A percentile compares a stretch with the other conserved stretches of the same genome.
These are phyloP conservation scores for Pangasius mekongensis DNA, from an alignment of 2,797 vertebrate genomes.

Conservation along the genomic window DNA sequence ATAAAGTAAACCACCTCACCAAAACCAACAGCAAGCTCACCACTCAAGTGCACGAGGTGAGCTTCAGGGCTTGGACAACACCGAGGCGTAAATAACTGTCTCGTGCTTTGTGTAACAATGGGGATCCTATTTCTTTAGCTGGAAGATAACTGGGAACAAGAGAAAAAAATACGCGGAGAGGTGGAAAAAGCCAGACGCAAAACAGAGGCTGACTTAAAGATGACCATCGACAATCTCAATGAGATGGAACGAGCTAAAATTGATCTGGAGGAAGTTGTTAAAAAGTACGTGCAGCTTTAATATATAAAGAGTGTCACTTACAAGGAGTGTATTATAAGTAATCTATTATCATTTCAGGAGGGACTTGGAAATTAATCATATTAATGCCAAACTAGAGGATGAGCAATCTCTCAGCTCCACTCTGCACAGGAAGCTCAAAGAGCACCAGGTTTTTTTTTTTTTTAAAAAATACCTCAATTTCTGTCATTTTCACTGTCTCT, in stretches of 20 bases:
- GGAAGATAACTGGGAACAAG: conserved; percentile 76
- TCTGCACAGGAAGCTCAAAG: conserved; percentile 77
- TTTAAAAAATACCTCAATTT: neutral
- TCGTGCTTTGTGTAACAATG: neutral
- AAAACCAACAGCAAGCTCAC: conserved; percentile 76
- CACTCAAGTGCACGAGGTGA: conserved; percentile 68
- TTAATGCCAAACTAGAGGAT: conserved; percentile 77
- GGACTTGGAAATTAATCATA: conserved; percentile 78
- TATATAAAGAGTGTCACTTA: neutral
- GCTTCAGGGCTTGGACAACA: neutral
- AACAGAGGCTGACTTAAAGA: conserved; percentile 76
- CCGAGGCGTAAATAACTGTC: neutral
- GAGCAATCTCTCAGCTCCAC: conserved; percentile 77
- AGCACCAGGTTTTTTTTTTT: conserved; percentile 69
- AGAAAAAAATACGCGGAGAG: conserved; percentile 76
- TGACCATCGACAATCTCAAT: neutral
- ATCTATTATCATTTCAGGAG: conserved; percentile 63
- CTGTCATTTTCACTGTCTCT: neutral
- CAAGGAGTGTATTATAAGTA: neutral
- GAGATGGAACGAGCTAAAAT: conserved; percentile 69
- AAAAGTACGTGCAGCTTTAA: conserved; percentile 67
- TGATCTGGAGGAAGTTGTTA: conserved; percentile 74
- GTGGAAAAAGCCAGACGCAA: conserved; percentile 75
- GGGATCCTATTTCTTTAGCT: conserved; percentile 56
- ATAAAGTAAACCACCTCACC: conserved; percentile 75